Evolutionary conservation across 2,797 vertebrate genomes (phyloP).

Genomic region (Aulostomus chinensis): DNA sequence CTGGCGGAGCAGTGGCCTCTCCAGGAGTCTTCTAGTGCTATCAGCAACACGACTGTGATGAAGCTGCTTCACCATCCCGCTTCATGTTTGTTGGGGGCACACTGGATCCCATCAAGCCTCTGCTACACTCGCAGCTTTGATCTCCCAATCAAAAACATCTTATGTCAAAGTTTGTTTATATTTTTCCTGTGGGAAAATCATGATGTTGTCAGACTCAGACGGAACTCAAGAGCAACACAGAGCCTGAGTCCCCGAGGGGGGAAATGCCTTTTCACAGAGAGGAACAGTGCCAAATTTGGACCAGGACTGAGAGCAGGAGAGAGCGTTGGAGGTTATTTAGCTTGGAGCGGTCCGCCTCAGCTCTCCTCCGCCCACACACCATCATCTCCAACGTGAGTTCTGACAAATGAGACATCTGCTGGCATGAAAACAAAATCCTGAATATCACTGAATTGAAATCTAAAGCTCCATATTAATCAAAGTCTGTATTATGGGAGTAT

Average conservation of each 20-base stretch:
- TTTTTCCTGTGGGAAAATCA: slow-evolving; percentile 71
- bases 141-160: slow-evolving; percentile 42
- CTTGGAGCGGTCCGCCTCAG: slow-evolving; percentile 16
- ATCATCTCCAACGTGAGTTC: slow-evolving; percentile 19
- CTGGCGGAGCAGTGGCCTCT: too few relatives aligned
- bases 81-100: slow-evolving; percentile 9
- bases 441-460: too few relatives aligned
- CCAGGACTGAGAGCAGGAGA: slow-evolving; percentile 21
- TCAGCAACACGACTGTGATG: not conserved
- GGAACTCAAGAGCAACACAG: slow-evolving; percentile 22
- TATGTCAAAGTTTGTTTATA: slow-evolving; percentile 60
- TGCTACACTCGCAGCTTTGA: slow-evolving; percentile 31
- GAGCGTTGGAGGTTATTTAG: slow-evolving; percentile 17
- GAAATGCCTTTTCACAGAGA: slow-evolving; percentile 37
- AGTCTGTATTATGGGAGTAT: too few relatives aligned
- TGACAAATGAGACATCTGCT: slow-evolving; percentile 21
- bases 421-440: slow-evolving; percentile 4
- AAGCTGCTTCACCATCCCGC: slow-evolving; percentile 2
- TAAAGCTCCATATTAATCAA: too few relatives aligned
- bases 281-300: slow-evolving; percentile 61
- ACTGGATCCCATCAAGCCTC: slow-evolving; percentile 30
- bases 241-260: slow-evolving; percentile 17
- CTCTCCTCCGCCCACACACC: slow-evolving; percentile 2
- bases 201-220: slow-evolving; percentile 33
- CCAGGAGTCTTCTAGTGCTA: too few relatives aligned